Percentiles rank a stretch among this genome's conserved stretches.
phyloP scores from a whole-genome alignment of 2,888 invertebrate species.

The Diploptera punctata region DNA sequence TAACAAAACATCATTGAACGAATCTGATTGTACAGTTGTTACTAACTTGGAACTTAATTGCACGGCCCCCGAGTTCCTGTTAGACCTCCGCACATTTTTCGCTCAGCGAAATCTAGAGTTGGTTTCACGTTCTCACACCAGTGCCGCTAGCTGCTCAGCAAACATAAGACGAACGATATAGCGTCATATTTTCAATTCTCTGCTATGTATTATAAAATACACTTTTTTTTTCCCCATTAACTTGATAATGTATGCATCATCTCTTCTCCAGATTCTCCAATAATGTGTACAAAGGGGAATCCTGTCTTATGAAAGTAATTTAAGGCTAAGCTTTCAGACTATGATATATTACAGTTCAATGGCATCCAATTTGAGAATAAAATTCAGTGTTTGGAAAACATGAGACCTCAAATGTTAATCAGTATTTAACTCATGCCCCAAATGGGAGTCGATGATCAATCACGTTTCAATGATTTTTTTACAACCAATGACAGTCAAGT shows the following conservation, averaged over 20 bases:
- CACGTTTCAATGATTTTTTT: too few relatives aligned
- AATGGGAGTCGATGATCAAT: too few relatives aligned
- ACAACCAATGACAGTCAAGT: too few relatives aligned
- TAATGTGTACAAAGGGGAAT: background rate
- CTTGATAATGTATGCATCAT: constrained; percentile 23
- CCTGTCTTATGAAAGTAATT: background rate
- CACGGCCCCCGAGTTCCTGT: constrained; percentile 24
- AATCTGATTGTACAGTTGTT: too few relatives aligned
- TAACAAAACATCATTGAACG: too few relatives aligned
- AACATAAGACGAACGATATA: background rate
- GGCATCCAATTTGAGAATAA: too few relatives aligned
- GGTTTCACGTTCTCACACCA: background rate
- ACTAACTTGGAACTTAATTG: constrained; percentile 11
- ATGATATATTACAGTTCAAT: too few relatives aligned
- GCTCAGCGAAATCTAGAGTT: constrained; percentile 10
- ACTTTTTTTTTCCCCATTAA: constrained; percentile 17
- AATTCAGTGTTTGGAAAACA: too few relatives aligned
- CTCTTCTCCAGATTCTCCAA: constrained; percentile 3
- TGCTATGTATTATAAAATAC: background rate
- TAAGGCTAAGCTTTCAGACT: too few relatives aligned
- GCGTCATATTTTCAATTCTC: background rate
- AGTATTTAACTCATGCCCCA: too few relatives aligned
- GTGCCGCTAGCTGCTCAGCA: background rate
- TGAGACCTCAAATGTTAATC: too few relatives aligned
- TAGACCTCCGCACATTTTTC: background rate